Percentiles rank a stretch among this genome's conserved stretches.
Evolutionary conservation across 2,888 invertebrate genomes (phyloP).

Genomic region (Brachynemurus nebulosus): DNA sequence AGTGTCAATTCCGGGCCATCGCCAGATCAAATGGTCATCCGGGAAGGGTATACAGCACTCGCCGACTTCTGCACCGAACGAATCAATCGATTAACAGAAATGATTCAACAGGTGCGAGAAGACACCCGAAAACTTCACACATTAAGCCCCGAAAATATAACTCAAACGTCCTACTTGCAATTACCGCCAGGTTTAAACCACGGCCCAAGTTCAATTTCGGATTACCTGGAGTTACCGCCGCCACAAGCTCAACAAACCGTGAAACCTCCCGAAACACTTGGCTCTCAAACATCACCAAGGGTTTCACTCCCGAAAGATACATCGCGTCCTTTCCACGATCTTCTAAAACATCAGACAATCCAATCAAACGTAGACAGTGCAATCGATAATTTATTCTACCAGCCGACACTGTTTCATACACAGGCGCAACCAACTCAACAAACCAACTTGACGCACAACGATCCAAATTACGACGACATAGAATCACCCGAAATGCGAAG

Average conservation of each 20-base stretch:
- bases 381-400: no score
- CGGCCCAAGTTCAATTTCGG: not conserved
- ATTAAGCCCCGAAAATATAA: not conserved
- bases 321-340: no score
- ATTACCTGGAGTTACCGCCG: not conserved
- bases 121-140: slow-evolving; percentile 26
- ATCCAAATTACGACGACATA: no score
- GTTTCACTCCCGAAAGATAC: not conserved
- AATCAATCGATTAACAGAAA: slow-evolving; percentile 38
- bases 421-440: not conserved
- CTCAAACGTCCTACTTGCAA: not conserved
- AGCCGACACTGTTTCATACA: not conserved
- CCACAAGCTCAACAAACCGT: not conserved
- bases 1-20: not conserved
- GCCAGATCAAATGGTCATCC: slow-evolving; percentile 21
- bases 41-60: slow-evolving; percentile 34
- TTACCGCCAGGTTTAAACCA: not conserved
- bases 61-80: slow-evolving; percentile 39
- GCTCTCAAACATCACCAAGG: not conserved
- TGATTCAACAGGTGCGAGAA: slow-evolving; percentile 42
- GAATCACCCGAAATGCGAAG: no score
- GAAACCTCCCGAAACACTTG: not conserved
- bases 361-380: no score
- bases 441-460: no score
- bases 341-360: no score